Conservation (phyloP, 2,888 invertebrate species). For the Smittia aterrima region DNA sequence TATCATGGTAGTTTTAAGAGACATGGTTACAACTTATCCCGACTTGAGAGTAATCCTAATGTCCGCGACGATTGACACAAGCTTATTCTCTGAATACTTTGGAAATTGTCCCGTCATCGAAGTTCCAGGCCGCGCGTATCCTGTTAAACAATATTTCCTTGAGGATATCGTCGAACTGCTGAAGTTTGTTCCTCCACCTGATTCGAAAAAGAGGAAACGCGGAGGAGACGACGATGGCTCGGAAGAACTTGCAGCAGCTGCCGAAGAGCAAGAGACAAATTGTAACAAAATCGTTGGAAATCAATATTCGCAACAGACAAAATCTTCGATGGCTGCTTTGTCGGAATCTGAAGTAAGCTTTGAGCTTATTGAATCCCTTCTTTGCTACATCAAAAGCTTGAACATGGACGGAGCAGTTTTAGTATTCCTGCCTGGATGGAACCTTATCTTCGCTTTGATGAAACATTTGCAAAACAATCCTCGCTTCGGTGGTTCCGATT, state of each 20-base stretch:
- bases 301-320: slow-evolving; percentile 63
- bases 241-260: slow-evolving; percentile 57
- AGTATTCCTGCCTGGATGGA: slow-evolving; percentile 96
- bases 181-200: slow-evolving; percentile 74
- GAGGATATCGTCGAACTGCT: slow-evolving; percentile 91
- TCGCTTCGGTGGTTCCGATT: slow-evolving; percentile 66
- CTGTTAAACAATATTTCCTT: slow-evolving; percentile 87
- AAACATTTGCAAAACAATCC: slow-evolving; percentile 76
- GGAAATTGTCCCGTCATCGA: slow-evolving; percentile 73
- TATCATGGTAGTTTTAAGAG: slow-evolving; percentile 86
- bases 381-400: slow-evolving; percentile 62
- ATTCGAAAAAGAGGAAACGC: slow-evolving; percentile 68
- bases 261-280: slow-evolving; percentile 68
- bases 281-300: slow-evolving; percentile 63
- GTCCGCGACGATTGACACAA: slow-evolving; percentile 97
- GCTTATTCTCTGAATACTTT: slow-evolving; percentile 89
- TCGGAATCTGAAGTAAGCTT: slow-evolving; percentile 90
- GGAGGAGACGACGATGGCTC: slow-evolving; percentile 59
- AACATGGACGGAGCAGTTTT: slow-evolving; percentile 80
- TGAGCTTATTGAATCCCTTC: slow-evolving; percentile 82
- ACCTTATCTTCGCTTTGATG: slow-evolving; percentile 89
- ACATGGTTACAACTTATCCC: slow-evolving; percentile 91
- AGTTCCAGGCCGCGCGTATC: slow-evolving; percentile 74
- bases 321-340: slow-evolving; percentile 68
- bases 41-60: slow-evolving; percentile 91